Conservation (phyloP, 1,140 invertebrate genomes). For the Dreissena rostriformis region DNA sequence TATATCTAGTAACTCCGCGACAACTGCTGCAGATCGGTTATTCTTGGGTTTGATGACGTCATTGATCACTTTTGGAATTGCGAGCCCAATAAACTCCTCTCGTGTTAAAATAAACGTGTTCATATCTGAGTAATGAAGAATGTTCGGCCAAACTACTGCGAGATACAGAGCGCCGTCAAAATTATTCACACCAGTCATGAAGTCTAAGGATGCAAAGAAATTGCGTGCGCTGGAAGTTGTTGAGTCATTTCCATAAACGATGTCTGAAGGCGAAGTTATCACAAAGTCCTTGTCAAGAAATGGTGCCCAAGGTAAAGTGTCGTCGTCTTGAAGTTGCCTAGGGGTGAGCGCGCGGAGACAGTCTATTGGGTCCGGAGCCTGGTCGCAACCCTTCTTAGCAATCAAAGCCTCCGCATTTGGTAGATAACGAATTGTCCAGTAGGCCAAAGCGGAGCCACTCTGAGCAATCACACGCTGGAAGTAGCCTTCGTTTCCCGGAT, state of each 20-base stretch:
- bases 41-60: background rate
- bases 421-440: background rate
- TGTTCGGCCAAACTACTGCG: no score
- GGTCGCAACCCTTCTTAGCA: background rate
- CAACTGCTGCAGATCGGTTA: background rate
- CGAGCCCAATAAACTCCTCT: constrained; percentile 13
- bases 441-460: constrained; percentile 56
- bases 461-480: constrained; percentile 63
- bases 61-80: background rate
- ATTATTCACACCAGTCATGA: constrained; percentile 50
- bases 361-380: background rate
- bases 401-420: constrained; percentile 7
- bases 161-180: constrained; percentile 34
- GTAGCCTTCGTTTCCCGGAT: constrained; percentile 57
- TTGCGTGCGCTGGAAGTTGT: constrained; percentile 13
- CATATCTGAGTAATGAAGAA: background rate
- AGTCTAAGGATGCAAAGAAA: constrained; percentile 49
- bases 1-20: background rate
- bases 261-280: constrained; percentile 4
- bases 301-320: background rate
- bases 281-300: constrained; percentile 52
- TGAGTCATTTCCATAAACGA: background rate
- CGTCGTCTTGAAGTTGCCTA: background rate
- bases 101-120: constrained; percentile 1
- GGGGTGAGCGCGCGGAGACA: constrained; percentile 2